Conservation (phyloP, 2,888 invertebrate genomes). For the Spilosoma lubricipeda region DNA sequence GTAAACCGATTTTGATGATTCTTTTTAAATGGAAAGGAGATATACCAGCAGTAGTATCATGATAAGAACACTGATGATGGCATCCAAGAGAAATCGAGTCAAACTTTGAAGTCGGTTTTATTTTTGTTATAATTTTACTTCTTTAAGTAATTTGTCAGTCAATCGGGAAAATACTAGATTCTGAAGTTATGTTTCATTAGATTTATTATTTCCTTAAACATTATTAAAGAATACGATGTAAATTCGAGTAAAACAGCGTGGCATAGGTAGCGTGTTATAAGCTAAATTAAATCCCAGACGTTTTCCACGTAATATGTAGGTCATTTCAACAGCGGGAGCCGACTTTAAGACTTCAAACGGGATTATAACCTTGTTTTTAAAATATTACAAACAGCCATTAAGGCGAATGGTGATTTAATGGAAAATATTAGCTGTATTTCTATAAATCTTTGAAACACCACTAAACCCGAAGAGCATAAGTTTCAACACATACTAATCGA, state of each 20-base stretch:
- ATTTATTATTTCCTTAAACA: neutral
- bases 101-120: too few relatives aligned
- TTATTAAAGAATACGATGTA: too few relatives aligned
- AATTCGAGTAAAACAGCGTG: neutral
- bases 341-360: neutral
- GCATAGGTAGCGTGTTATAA: neutral
- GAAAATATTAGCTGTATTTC: neutral
- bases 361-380: neutral
- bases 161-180: too few relatives aligned
- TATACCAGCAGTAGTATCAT: too few relatives aligned
- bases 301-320: neutral
- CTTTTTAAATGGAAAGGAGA: too few relatives aligned
- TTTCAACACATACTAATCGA: neutral
- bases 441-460: neutral
- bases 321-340: neutral
- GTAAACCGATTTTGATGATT: too few relatives aligned
- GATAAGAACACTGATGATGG: too few relatives aligned
- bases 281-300: neutral
- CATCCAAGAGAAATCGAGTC: too few relatives aligned
- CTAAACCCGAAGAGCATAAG: neutral
- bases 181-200: neutral
- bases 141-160: too few relatives aligned
- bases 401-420: neutral
- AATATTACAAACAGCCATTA: conserved; percentile 11
- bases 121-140: too few relatives aligned